Conservation (phyloP, 37 sponge, comb jelly and placozoan species). For the Trichoplax adhaerens region DNA sequence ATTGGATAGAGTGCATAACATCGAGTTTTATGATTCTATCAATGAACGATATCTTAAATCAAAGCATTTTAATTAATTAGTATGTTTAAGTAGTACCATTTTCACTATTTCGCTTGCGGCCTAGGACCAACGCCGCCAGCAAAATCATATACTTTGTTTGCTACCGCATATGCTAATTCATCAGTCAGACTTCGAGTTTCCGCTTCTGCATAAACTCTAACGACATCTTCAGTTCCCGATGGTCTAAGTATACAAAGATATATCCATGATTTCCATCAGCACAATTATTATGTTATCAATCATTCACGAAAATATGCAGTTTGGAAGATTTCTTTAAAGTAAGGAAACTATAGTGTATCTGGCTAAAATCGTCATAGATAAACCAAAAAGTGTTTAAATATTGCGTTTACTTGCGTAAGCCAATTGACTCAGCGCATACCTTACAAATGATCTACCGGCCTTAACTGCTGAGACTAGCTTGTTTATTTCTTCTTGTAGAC, state of each 20-base stretch:
- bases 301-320: neutral
- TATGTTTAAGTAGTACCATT: too few relatives aligned
- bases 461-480: conserved; percentile 19
- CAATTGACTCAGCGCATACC: conserved; percentile 17
- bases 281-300: neutral
- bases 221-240: conserved; percentile 90
- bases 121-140: conserved; percentile 32
- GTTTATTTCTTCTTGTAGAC: conserved; percentile 61
- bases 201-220: conserved; percentile 93
- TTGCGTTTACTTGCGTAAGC: neutral
- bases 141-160: conserved; percentile 25
- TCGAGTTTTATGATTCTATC: too few relatives aligned
- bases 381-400: neutral
- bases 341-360: too few relatives aligned
- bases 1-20: too few relatives aligned
- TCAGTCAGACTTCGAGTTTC: conserved; percentile 48
- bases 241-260: conserved; percentile 35
- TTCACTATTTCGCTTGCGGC: too few relatives aligned
- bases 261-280: neutral
- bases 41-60: too few relatives aligned
- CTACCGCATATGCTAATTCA: conserved; percentile 22
- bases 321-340: too few relatives aligned
- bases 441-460: conserved; percentile 60
- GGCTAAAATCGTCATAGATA: too few relatives aligned
- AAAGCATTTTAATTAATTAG: too few relatives aligned